Evolutionary conservation across 2,888 invertebrate genomes (phyloP).

Genomic region (Prosopocoilus inquinatus): DNA sequence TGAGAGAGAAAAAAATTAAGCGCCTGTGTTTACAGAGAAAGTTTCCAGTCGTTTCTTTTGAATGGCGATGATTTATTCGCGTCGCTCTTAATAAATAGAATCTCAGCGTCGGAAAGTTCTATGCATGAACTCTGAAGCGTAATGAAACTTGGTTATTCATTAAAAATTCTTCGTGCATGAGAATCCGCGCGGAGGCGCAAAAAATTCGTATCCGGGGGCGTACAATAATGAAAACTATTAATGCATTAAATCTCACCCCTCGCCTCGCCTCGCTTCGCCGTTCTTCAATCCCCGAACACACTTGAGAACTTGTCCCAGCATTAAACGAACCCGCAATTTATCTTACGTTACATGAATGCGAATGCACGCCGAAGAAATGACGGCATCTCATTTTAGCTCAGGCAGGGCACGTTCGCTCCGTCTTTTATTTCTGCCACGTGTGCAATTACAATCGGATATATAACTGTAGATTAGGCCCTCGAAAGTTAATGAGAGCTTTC

Average conservation of each 20-base stretch:
- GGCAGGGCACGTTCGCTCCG: not conserved
- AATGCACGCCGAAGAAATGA: slow-evolving; percentile 2
- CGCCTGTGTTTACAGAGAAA: slow-evolving; percentile 1
- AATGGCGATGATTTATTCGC: too few species aligned
- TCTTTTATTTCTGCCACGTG: slow-evolving; percentile 16
- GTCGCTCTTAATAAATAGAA: too few species aligned
- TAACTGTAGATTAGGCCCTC: slow-evolving; percentile 25
- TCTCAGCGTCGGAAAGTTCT: too few species aligned
- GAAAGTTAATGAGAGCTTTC: slow-evolving; percentile 32
- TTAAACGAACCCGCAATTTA: slow-evolving; percentile 2
- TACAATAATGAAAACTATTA: too few species aligned
- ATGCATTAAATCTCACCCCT: too few species aligned
- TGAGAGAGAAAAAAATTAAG: not conserved
- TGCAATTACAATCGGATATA: slow-evolving; percentile 23
- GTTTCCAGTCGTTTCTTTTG: too few species aligned
- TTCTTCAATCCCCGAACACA: not conserved
- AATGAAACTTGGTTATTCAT: too few species aligned
- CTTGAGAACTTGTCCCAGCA: not conserved
- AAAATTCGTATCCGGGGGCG: too few species aligned
- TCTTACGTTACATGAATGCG: slow-evolving; percentile 1
- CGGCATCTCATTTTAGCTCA: not conserved
- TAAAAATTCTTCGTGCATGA: too few species aligned
- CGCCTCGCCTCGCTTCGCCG: too few species aligned
- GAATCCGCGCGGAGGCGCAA: too few species aligned
- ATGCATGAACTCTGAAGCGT: too few species aligned